A percentile compares a stretch with the other conserved stretches of the same genome.
phyloP scores from a whole-genome alignment of 2,113 vertebrate genomes.

The Sapajus apella region DNA sequence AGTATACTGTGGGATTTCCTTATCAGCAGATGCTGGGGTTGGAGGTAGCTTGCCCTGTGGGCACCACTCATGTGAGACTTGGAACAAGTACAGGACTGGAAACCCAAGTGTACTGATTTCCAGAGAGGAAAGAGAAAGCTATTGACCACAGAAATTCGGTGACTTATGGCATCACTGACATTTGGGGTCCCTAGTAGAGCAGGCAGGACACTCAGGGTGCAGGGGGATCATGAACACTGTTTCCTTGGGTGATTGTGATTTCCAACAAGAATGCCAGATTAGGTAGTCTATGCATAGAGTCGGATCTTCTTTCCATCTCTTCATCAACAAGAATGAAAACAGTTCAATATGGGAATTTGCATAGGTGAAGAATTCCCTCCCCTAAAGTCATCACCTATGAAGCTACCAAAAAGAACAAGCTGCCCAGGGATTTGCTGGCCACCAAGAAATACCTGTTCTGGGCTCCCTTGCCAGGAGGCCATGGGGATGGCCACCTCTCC shows the following conservation, averaged over 20 bases:
- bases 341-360: not conserved
- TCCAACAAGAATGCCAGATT: not conserved
- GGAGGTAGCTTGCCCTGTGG: too few relatives aligned
- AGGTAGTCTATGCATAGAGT: not conserved
- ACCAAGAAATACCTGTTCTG: not conserved
- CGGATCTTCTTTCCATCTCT: too few relatives aligned
- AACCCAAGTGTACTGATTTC: too few relatives aligned
- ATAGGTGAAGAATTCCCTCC: too few relatives aligned
- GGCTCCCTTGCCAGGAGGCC: accelerated
- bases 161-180: accelerated
- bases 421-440: too few relatives aligned
- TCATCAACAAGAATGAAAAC: not conserved
- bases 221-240: not conserved
- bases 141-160: not conserved
- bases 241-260: not conserved
- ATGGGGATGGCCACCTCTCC: accelerated
- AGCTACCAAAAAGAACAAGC: not conserved
- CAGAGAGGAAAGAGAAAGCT: not conserved
- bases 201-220: too few relatives aligned
- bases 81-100: accelerated
- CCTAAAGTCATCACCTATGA: too few relatives aligned
- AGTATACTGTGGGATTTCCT: not conserved
- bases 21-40: not conserved
- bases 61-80: too few relatives aligned
- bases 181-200: not conserved